phyloP scores from a whole-genome alignment of 2,888 invertebrate genomes.

The Apodemia zela region DNA sequence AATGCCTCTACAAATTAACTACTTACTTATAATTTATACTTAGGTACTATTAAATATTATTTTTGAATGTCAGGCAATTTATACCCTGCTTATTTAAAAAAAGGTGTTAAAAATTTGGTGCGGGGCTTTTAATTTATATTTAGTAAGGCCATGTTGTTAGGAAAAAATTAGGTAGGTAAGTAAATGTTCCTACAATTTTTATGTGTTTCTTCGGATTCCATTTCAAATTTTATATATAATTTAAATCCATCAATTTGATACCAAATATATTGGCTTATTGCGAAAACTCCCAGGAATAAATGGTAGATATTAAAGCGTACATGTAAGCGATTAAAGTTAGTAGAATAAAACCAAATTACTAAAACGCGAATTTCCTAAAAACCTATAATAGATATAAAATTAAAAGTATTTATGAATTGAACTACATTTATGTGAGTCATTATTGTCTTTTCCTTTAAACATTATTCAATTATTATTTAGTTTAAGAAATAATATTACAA shows the following conservation, averaged over 20 bases:
- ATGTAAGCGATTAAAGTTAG: too few relatives aligned
- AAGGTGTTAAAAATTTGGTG: slow-evolving; percentile 26
- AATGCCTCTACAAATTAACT: slow-evolving; percentile 27
- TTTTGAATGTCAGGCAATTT: slow-evolving; percentile 63
- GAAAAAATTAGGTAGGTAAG: background rate
- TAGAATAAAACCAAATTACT: too few relatives aligned
- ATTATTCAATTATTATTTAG: background rate
- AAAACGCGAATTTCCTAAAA: too few relatives aligned
- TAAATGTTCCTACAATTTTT: background rate
- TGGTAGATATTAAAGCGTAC: too few relatives aligned
- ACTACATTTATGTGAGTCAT: background rate
- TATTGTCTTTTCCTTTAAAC: slow-evolving; percentile 4
- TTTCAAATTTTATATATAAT: background rate
- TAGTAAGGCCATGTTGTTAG: slow-evolving; percentile 8
- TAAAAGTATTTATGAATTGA: background rate
- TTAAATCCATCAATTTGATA: background rate
- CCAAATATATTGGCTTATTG: background rate
- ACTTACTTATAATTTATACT: slow-evolving; percentile 31
- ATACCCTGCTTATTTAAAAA: slow-evolving; percentile 73
- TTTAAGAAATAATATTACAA: background rate
- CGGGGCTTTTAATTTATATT: slow-evolving; percentile 6
- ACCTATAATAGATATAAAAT: too few relatives aligned
- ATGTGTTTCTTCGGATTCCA: background rate
- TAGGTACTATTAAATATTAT: slow-evolving; percentile 49
- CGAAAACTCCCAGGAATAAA: too few relatives aligned